Conservation (phyloP, 2,113 vertebrate genomes). For the Odontesthes bonariensis region DNA sequence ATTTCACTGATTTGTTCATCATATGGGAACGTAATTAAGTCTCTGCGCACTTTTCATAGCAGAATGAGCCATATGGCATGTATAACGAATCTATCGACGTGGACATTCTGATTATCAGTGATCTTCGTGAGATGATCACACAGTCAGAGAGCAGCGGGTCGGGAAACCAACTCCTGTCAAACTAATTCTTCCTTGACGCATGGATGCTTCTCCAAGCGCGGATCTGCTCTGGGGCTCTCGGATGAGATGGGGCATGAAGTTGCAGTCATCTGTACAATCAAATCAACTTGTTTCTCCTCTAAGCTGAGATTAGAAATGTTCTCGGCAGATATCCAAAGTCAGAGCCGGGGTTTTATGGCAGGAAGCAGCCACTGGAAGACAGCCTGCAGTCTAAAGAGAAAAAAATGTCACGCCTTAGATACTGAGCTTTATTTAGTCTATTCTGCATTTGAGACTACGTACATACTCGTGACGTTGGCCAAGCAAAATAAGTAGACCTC, state of each 20-base stretch:
- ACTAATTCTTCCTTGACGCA: conserved; percentile 65
- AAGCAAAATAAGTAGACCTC: not conserved
- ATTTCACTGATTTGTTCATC: conserved; percentile 28
- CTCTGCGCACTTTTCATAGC: conserved; percentile 25
- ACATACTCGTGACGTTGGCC: not conserved
- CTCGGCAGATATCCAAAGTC: conserved; percentile 51
- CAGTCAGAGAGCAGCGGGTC: conserved; percentile 69
- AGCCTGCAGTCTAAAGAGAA: conserved; percentile 24
- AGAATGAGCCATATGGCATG: conserved; percentile 32
- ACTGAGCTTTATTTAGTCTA: not conserved
- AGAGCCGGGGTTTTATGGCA: conserved; percentile 37
- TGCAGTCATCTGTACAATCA: conserved; percentile 77
- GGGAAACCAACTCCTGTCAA: conserved; percentile 66
- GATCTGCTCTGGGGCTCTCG: conserved; percentile 51
- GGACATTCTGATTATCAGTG: conserved; percentile 27
- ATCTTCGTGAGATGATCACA: conserved; percentile 47
- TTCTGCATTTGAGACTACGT: not conserved
- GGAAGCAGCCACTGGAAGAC: conserved; percentile 63
- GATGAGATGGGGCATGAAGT: conserved; percentile 62
- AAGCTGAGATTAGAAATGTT: conserved; percentile 58
- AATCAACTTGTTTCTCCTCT: conserved; percentile 70
- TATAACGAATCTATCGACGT: conserved; percentile 48
- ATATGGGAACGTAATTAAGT: conserved; percentile 25
- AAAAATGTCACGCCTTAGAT: conserved; percentile 23
- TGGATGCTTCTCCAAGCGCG: conserved; percentile 58